A percentile compares a stretch with the other conserved stretches of the same genome.
phyloP scores from a whole-genome alignment of 2,888 invertebrate genomes.

The Conus canariensis region DNA sequence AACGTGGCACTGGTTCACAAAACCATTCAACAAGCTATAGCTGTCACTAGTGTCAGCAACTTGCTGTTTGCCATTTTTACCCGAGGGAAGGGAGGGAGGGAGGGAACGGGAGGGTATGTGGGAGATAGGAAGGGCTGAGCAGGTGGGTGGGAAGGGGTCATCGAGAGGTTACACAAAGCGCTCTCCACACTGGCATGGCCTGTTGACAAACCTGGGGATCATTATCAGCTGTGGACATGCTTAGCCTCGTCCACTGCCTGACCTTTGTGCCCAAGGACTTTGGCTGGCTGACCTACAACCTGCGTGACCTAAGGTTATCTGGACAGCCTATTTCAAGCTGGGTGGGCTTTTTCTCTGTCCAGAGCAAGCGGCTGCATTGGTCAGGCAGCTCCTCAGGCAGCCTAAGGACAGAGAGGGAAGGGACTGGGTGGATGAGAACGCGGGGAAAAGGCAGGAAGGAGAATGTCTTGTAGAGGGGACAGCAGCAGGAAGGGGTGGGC shows the following conservation, averaged over 20 bases:
- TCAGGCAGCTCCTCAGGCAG: conserved; percentile 1
- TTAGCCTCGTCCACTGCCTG: not conserved
- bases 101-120: no score
- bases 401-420: not conserved
- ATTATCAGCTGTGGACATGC: not conserved
- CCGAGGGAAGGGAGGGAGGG: no score
- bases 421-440: no score
- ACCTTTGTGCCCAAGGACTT: not conserved
- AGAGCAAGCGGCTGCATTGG: not conserved
- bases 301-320: not conserved
- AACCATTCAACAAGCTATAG: no score
- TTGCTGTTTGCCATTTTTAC: not conserved
- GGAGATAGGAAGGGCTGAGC: no score
- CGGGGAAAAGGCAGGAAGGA: not conserved
- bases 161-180: no score
- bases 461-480: not conserved
- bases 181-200: no score
- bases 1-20: no score
- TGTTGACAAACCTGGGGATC: not conserved
- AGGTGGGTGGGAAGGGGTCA: no score
- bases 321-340: not conserved
- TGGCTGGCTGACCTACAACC: not conserved
- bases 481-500: not conserved
- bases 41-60: not conserved
- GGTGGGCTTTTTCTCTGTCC: not conserved